Conservation (phyloP, 2,797 vertebrate species). For the Scomberomorus guttatus region DNA sequence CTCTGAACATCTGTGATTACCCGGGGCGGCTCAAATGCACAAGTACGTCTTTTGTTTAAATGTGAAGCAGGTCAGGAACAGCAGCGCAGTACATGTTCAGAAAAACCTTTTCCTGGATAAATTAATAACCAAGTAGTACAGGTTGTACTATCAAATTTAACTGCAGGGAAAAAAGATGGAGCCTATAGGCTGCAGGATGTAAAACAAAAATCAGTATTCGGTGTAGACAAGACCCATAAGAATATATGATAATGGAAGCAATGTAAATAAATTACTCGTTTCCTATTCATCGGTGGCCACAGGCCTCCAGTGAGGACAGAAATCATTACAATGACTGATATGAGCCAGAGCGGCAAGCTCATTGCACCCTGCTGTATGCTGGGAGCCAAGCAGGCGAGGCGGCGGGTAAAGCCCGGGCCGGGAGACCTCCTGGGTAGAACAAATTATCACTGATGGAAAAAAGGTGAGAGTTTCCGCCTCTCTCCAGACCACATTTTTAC, state of each 20-base stretch:
- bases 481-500: slow-evolving; percentile 65
- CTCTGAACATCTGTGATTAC: background rate
- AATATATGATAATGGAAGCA: slow-evolving; percentile 57
- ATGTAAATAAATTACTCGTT: slow-evolving; percentile 65
- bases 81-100: background rate
- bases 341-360: slow-evolving; percentile 41
- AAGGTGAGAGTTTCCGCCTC: slow-evolving; percentile 55
- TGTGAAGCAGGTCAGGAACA: background rate
- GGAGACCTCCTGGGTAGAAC: slow-evolving; percentile 70
- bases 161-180: background rate
- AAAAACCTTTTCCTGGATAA: background rate
- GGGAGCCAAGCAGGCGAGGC: slow-evolving; percentile 60
- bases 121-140: background rate
- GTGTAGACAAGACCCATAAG: slow-evolving; percentile 18
- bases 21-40: background rate
- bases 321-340: slow-evolving; percentile 75
- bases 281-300: slow-evolving; percentile 57
- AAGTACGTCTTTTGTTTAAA: background rate
- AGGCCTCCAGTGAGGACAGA: slow-evolving; percentile 58
- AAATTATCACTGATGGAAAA: slow-evolving; percentile 62
- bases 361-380: slow-evolving; percentile 59
- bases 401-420: slow-evolving; percentile 31
- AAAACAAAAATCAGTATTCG: slow-evolving; percentile 38
- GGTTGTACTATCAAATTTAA: background rate
- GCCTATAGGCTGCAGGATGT: slow-evolving; percentile 11